phyloP scores from a whole-genome alignment of 2,113 vertebrate species.

The Laticauda colubrina region DNA sequence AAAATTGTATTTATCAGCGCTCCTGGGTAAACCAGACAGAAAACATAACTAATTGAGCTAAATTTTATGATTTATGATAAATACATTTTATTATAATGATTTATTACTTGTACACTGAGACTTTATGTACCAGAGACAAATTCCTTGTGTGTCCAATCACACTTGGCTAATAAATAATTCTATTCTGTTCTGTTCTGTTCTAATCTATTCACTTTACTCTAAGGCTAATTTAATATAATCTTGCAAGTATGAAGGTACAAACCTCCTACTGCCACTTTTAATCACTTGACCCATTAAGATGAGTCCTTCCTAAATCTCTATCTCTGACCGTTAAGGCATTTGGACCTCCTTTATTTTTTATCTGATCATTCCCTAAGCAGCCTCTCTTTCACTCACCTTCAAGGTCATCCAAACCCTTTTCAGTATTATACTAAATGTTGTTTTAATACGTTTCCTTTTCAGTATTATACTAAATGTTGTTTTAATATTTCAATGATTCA shows the following conservation, averaged over 20 bases:
- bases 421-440: not conserved
- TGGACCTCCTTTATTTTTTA: not conserved
- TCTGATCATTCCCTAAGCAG: not conserved
- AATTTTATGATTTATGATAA: not conserved
- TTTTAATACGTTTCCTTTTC: not conserved
- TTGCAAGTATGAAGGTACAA: not conserved
- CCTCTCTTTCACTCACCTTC: not conserved
- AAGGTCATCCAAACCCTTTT: not conserved
- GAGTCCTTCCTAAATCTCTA: not conserved
- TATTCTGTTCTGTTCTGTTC: too few species aligned
- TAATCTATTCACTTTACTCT: not conserved
- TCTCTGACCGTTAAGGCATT: not conserved
- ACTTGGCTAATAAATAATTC: too few species aligned
- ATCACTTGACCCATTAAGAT: not conserved
- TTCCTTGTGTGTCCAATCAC: too few species aligned
- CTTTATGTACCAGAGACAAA: too few species aligned
- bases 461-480: not conserved
- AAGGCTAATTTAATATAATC: not conserved
- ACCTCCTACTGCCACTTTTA: not conserved
- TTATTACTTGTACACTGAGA: too few species aligned
- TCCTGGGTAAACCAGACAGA: not conserved
- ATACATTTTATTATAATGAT: too few species aligned
- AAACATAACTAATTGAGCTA: not conserved
- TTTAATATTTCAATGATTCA: not conserved
- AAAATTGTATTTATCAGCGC: not conserved